phyloP scores from a whole-genome alignment of 1,140 invertebrate species.

The Bombus waltoni region DNA sequence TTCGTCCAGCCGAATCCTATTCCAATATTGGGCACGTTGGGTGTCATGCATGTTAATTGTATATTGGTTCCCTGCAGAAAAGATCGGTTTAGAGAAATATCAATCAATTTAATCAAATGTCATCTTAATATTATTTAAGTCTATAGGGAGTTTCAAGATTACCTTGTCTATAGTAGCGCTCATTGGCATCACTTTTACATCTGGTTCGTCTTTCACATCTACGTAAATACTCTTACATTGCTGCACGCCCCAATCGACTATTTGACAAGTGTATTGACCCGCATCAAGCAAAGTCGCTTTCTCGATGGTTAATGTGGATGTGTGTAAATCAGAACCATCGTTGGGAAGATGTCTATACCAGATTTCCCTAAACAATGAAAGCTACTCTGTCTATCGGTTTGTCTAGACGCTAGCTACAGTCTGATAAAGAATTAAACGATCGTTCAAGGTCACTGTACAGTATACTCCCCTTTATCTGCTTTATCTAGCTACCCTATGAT shows the following conservation, averaged over 20 bases:
- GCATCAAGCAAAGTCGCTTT: conserved; percentile 87
- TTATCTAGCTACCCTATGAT: background rate
- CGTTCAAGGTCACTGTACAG: background rate
- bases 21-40: conserved; percentile 77
- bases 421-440: too few species aligned
- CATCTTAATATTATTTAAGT: background rate
- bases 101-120: background rate
- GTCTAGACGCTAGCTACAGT: background rate
- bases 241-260: conserved; percentile 88
- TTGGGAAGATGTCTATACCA: conserved; percentile 82
- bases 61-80: conserved; percentile 74
- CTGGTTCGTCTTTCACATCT: conserved; percentile 86
- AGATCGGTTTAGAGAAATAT: background rate
- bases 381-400: background rate
- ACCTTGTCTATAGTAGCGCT: conserved; percentile 89
- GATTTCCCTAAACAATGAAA: conserved; percentile 75
- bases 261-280: conserved; percentile 89
- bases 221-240: conserved; percentile 88
- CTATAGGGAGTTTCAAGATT: conserved; percentile 15
- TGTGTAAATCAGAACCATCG: conserved; percentile 87
- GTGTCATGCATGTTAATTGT: conserved; percentile 78
- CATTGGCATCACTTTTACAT: conserved; percentile 88
- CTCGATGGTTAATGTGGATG: conserved; percentile 87
- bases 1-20: conserved; percentile 92
- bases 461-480: background rate